Conservation (phyloP, 2,797 vertebrate genomes). For the Enteromius trimaculatus region DNA sequence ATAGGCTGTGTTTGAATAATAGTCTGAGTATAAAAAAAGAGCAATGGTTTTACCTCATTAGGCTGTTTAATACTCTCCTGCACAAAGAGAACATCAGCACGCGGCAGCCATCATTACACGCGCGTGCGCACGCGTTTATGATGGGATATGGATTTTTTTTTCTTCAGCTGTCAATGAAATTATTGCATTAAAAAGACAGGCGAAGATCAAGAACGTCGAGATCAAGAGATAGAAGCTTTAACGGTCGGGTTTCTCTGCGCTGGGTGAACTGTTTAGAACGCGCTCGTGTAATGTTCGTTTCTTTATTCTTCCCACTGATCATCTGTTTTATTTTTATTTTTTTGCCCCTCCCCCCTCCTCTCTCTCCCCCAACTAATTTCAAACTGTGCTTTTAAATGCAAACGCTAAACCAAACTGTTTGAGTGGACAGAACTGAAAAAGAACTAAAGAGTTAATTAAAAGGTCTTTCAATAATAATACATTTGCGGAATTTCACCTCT, state of each 20-base stretch:
- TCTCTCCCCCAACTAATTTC: background rate
- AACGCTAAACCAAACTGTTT: background rate
- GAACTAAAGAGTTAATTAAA: background rate
- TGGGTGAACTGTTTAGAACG: conserved; percentile 24
- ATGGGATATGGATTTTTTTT: conserved; percentile 49
- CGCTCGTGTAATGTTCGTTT: background rate
- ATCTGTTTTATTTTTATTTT: background rate
- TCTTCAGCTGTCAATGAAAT: conserved; percentile 33
- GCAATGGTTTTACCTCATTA: conserved; percentile 66
- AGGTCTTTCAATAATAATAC: conserved; percentile 26
- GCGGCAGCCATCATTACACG: conserved; percentile 59
- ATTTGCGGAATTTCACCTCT: conserved; percentile 30
- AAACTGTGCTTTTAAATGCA: conserved; percentile 29
- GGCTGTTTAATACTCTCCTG: conserved; percentile 61
- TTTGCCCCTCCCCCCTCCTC: background rate
- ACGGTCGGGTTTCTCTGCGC: conserved; percentile 8
- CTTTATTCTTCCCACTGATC: conserved; percentile 34
- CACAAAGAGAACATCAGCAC: conserved; percentile 57
- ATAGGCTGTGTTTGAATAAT: conserved; percentile 70
- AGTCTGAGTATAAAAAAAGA: conserved; percentile 65
- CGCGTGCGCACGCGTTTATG: conserved; percentile 48
- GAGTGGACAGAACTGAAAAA: conserved; percentile 19
- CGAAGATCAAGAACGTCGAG: conserved; percentile 36
- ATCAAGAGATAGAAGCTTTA: conserved; percentile 17
- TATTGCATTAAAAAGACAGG: conserved; percentile 54